A percentile compares a stretch with the other conserved stretches of the same genome.
phyloP scores from a whole-genome alignment of 64 coral and sea anemone species.

The Porites australiensis region DNA sequence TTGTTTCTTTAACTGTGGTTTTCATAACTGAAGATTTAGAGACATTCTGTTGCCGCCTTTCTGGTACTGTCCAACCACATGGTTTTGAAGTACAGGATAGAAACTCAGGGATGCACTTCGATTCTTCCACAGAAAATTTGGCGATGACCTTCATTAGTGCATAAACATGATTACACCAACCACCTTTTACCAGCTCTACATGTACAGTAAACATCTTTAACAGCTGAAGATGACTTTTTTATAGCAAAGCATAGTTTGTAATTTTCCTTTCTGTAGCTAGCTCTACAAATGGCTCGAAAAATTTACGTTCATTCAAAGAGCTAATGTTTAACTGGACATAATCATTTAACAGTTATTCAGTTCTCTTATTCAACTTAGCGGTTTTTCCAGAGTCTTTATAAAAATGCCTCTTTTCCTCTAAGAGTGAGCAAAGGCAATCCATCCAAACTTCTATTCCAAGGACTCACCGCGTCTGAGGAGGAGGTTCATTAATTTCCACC shows the following conservation, averaged over 20 bases:
- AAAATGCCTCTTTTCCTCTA: not conserved
- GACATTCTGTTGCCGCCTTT: too few species aligned
- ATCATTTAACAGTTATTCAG: not conserved
- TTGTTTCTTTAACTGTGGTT: too few species aligned
- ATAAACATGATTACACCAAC: not conserved
- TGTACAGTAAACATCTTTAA: too few species aligned
- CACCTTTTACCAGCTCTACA: too few species aligned
- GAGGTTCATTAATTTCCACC: not conserved
- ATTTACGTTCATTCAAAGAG: not conserved
- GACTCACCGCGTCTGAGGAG: not conserved
- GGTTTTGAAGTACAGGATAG: too few species aligned
- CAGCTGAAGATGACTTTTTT: not conserved
- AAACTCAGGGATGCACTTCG: not conserved
- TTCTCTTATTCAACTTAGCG: not conserved
- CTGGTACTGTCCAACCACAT: not conserved
- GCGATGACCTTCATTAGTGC: not conserved
- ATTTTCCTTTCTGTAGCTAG: not conserved
- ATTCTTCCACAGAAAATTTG: not conserved
- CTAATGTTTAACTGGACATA: not conserved
- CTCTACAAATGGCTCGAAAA: not conserved
- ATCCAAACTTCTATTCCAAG: not conserved
- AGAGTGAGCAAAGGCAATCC: not conserved
- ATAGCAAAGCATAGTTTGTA: not conserved
- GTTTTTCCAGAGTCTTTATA: too few species aligned
- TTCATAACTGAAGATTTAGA: too few species aligned